Evolutionary conservation across 2,113 vertebrate genomes (phyloP), one percentile per base, ranked within the genome.

Genomic region (Xyliphius kryptos): DNA sequence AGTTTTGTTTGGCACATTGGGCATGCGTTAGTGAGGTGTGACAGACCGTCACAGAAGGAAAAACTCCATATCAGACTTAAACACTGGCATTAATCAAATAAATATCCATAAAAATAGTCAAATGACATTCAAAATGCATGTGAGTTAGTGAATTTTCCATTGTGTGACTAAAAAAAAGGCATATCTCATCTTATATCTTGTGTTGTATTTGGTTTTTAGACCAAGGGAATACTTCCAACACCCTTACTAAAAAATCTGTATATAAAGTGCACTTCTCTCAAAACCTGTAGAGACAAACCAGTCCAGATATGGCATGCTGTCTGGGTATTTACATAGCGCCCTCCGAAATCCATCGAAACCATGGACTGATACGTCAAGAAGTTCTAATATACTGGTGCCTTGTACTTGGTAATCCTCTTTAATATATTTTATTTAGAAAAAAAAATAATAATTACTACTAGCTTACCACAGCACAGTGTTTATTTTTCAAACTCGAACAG

Each of bases 401-500:
- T 43, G 20, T 43, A 56, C 19, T 56, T 16, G 48, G 37, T 32
- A 52, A 46, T 13, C 19, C 17, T 56, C 19, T 49, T 16, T 19
- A 6, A 21, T 3, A 19, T 41, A 49, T 9, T 51, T 66, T 66
- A 37, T 44, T 6, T 57, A 9, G 9, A n/a, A 12, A 15, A 58
- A 57, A 58, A 57, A 56, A 51, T 56, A 56, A n/a, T 21, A 44
- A 37, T 55, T 56, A 22, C 40, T 26, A 61, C 16, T 53, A 12
- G 40, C 12, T 46, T 59, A 51, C 19, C 52, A 48, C 26, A 62
- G 71, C 62, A 63, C 69, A 61, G 22, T n/a, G 26, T 63, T 66
- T 56, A 68, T 66, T 62, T 60, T 65, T 32, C 47, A 41, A 41
- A 56, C 56, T 16, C 38, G 67, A 67, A 57, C 46, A 66, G 54